Percentiles rank a stretch among this genome's conserved stretches.
Evolutionary conservation across 2,888 invertebrate species (phyloP).

Genomic region (Philereme transversata): DNA sequence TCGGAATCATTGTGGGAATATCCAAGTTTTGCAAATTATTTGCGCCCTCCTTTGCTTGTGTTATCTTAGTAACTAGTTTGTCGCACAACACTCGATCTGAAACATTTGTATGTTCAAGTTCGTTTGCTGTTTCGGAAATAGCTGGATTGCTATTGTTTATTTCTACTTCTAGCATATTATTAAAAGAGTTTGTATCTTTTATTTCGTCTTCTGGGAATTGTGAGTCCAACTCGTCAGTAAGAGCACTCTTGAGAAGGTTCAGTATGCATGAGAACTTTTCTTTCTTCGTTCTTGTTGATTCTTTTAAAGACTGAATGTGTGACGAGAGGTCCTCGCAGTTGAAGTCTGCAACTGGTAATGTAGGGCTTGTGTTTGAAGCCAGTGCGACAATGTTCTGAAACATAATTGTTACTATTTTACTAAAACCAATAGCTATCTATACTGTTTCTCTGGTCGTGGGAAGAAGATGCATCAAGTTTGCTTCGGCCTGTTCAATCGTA

Average conservation of each 20-base stretch:
- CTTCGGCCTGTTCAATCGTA: too few relatives aligned
- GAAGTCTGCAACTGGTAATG: conserved; percentile 1
- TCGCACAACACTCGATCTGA: conserved; percentile 19
- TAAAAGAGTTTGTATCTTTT: conserved; percentile 12
- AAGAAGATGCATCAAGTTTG: too few relatives aligned
- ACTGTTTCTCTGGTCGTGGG: too few relatives aligned
- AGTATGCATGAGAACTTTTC: conserved; percentile 42
- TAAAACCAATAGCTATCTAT: too few relatives aligned
- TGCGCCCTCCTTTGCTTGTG: conserved; percentile 29
- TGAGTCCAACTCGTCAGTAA: conserved; percentile 38
- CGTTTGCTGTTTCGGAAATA: conserved; percentile 3
- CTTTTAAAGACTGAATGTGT: conserved; percentile 36
- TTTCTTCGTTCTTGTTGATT: conserved; percentile 36
- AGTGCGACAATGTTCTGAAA: conserved; percentile 17
- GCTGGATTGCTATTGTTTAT: conserved; percentile 15
- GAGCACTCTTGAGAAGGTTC: conserved; percentile 41
- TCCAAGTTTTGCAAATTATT: conserved; percentile 25
- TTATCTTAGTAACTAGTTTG: conserved; percentile 33
- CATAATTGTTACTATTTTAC: too few relatives aligned
- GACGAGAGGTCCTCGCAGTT: conserved; percentile 28
- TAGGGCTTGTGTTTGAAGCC: conserved; percentile 7
- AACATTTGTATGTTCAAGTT: conserved; percentile 20
- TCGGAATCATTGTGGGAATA: conserved; percentile 29
- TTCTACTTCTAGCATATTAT: conserved; percentile 31
- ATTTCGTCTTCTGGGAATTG: conserved; percentile 9